A percentile compares a stretch with the other conserved stretches of the same genome.
These are phyloP conservation scores for Lasioglossum figueresi DNA, from an alignment of 2,888 invertebrate genomes.

Conservation along the genomic window DNA sequence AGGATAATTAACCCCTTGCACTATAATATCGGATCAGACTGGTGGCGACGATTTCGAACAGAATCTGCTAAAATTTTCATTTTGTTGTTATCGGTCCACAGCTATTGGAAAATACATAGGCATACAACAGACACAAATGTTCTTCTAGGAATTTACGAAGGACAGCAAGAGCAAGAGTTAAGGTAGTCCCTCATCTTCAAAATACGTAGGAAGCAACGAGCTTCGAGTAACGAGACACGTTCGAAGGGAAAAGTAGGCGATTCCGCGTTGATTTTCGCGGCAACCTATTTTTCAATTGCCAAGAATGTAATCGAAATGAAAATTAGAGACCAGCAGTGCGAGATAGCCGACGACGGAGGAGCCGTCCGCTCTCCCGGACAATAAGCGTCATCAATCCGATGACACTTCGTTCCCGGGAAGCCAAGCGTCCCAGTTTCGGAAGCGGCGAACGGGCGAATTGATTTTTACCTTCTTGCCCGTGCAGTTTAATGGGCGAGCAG, in stretches of 20 bases:
- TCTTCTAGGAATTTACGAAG: not conserved
- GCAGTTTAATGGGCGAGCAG: conserved; percentile 41
- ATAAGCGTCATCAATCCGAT: conserved; percentile 23
- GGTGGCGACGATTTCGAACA: too few relatives aligned
- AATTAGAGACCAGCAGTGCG: not conserved
- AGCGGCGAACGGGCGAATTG: conserved; percentile 46
- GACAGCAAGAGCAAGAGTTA: not conserved
- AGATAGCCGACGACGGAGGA: not conserved
- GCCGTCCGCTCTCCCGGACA: not conserved
- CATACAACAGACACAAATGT: not conserved
- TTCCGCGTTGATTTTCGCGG: not conserved
- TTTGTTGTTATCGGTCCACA: too few relatives aligned
- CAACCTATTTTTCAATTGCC: not conserved
- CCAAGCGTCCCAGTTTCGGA: conserved; percentile 46
- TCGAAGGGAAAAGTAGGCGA: not conserved
- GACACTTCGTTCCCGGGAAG: conserved; percentile 17
- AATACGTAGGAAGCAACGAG: not conserved
- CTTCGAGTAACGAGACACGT: not conserved
- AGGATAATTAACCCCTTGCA: not conserved
- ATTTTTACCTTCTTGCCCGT: conserved; percentile 55
- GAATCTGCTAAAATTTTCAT: not conserved
- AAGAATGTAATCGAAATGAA: not conserved
- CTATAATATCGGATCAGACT: not conserved
- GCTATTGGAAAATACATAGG: not conserved
- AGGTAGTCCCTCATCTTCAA: not conserved